Evolutionary conservation across 2,113 vertebrate genomes (phyloP).

Genomic region (Leiothrix lutea): DNA sequence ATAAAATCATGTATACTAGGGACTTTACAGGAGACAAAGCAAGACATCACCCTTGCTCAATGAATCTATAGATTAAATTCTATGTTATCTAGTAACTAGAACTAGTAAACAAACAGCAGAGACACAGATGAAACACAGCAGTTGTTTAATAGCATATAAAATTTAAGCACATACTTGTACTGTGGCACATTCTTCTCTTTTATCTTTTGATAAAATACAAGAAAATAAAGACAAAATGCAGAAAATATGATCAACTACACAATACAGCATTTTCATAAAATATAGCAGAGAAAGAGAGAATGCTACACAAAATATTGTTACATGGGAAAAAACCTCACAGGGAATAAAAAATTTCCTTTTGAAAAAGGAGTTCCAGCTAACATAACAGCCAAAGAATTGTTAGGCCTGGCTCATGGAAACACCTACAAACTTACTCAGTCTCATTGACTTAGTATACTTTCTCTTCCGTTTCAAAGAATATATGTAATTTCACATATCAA

Average conservation of each 20-base stretch:
- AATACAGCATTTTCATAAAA: neutral
- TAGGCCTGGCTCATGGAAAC: neutral
- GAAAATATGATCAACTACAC: neutral
- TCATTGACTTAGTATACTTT: neutral
- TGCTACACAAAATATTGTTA: neutral
- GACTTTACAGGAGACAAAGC: neutral
- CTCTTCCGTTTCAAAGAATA: slow-evolving; percentile 35
- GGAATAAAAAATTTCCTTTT: neutral
- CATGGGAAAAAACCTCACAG: neutral
- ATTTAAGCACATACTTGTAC: neutral
- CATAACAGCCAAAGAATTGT: neutral
- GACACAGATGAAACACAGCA: neutral
- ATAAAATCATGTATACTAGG: neutral
- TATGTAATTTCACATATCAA: slow-evolving; percentile 59
- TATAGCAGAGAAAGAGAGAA: neutral
- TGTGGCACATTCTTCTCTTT: neutral
- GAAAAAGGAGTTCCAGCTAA: neutral
- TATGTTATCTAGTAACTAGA: neutral
- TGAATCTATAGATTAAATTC: neutral
- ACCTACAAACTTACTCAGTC: neutral
- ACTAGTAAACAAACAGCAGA: neutral
- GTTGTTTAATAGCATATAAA: neutral
- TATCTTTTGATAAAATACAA: neutral
- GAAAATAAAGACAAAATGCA: neutral
- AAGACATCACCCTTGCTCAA: neutral